A percentile compares a stretch with the other conserved stretches of the same genome.
These are phyloP conservation scores for Pseudorasbora parva DNA, from an alignment of 2,113 vertebrate species.

Conservation along the genomic window DNA sequence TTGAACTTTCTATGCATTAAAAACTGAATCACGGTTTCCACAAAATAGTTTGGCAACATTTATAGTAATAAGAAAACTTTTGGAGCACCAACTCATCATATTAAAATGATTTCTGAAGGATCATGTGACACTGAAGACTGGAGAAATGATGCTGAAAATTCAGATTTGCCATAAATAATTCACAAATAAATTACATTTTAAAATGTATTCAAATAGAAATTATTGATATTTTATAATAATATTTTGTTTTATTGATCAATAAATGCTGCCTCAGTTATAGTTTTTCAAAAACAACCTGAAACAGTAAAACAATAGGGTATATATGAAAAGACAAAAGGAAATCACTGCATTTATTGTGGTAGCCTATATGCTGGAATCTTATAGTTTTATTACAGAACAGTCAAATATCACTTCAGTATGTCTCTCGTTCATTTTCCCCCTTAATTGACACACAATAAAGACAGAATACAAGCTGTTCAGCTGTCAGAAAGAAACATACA, in stretches of 20 bases:
- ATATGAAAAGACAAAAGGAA: not conserved
- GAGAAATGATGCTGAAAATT: not conserved
- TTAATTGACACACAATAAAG: slow-evolving; percentile 1
- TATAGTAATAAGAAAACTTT: not conserved
- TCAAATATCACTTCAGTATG: slow-evolving; percentile 9
- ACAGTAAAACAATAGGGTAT: not conserved
- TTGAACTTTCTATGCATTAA: no score
- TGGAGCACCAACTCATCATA: not conserved
- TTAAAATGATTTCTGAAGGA: not conserved
- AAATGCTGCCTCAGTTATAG: not conserved
- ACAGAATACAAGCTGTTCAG: not conserved
- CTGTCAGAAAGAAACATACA: slow-evolving; percentile 9
- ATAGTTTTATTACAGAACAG: not conserved
- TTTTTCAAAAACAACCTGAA: not conserved
- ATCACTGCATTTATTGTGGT: not conserved
- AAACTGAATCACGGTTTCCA: no score
- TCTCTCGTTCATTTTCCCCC: not conserved
- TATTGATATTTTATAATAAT: not conserved
- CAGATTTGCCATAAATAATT: not conserved
- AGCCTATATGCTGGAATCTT: not conserved
- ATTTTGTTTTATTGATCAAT: not conserved
- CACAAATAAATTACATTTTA: not conserved
- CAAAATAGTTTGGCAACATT: not conserved
- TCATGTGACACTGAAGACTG: no score
- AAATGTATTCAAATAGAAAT: not conserved